phyloP scores from a whole-genome alignment of 1,140 invertebrate species.

The Condylostylus longicornis region DNA sequence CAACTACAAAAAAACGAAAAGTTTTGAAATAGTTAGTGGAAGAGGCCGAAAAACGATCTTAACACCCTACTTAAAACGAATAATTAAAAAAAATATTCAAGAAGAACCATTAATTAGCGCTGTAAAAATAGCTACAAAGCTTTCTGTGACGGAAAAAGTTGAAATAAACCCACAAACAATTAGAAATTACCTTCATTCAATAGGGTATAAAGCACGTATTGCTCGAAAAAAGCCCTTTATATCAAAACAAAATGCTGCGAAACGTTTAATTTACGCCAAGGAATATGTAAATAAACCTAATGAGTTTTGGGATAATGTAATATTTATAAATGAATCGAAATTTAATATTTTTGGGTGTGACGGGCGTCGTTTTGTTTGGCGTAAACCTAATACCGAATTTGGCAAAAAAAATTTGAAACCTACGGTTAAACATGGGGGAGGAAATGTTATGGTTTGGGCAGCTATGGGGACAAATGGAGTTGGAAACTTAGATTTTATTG shows the following conservation, averaged over 20 bases:
- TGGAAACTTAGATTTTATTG: conserved; percentile 15
- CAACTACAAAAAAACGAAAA: neutral
- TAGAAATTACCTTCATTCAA: conserved; percentile 1
- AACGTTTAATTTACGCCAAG: conserved; percentile 9
- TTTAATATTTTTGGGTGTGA: conserved; percentile 11
- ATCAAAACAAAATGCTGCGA: conserved; percentile 5
- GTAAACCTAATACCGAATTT: conserved; percentile 3
- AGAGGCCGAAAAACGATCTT: conserved; percentile 2
- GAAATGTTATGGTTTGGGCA: conserved; percentile 27
- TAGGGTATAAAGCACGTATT: conserved; percentile 1
- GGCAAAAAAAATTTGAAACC: conserved; percentile 9
- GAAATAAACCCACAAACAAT: conserved; percentile 1
- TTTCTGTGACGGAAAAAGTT: conserved; percentile 1
- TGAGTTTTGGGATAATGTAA: conserved; percentile 11
- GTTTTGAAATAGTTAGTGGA: neutral
- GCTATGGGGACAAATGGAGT: conserved; percentile 15
- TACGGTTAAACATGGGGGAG: conserved; percentile 30
- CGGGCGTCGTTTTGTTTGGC: conserved; percentile 6
- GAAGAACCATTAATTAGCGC: neutral
- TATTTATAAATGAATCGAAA: conserved; percentile 16
- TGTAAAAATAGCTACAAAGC: conserved; percentile 1
- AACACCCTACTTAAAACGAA: neutral
- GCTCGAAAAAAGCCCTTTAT: conserved; percentile 3
- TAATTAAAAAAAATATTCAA: neutral
- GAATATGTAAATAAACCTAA: conserved; percentile 5